Percentiles rank a stretch among this genome's conserved stretches.
These are phyloP conservation scores for Drosophila pseudoananassae DNA, from an alignment of 1,140 invertebrate genomes.

Conservation along the genomic window DNA sequence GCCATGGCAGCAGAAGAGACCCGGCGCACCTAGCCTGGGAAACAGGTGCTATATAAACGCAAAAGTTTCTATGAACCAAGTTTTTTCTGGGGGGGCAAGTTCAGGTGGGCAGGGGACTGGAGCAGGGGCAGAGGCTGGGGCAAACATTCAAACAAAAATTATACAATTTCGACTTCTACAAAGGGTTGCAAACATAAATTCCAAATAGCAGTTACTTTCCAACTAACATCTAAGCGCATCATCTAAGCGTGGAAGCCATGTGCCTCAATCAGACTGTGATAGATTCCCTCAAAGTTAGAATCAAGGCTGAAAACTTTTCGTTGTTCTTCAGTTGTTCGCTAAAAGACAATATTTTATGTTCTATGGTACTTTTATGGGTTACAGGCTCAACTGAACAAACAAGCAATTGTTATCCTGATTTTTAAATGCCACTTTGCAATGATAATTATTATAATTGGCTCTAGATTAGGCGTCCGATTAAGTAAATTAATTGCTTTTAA, in stretches of 20 bases:
- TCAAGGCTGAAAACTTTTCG: slow-evolving; percentile 41
- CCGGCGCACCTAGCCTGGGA: slow-evolving; percentile 57
- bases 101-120: background rate
- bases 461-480: background rate
- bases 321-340: background rate
- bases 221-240: slow-evolving; percentile 43
- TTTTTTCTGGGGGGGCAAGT: slow-evolving; percentile 23
- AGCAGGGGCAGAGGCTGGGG: background rate
- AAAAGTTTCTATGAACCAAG: slow-evolving; percentile 82
- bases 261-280: slow-evolving; percentile 40
- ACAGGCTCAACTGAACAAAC: background rate
- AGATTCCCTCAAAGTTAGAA: slow-evolving; percentile 29
- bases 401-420: background rate
- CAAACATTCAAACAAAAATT: slow-evolving; percentile 30
- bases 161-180: slow-evolving; percentile 39
- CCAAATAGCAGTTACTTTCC: slow-evolving; percentile 10
- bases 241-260: slow-evolving; percentile 64
- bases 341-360: background rate
- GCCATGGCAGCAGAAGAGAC: slow-evolving; percentile 31
- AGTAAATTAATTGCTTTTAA: background rate
- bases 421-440: background rate
- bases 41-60: slow-evolving; percentile 79
- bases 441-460: background rate
- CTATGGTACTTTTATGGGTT: background rate
- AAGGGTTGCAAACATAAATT: slow-evolving; percentile 47